Base-by-base conservation (phyloP, 92 coral and sea anemone genomes). In the Parazoanthus swiftii region DNA sequence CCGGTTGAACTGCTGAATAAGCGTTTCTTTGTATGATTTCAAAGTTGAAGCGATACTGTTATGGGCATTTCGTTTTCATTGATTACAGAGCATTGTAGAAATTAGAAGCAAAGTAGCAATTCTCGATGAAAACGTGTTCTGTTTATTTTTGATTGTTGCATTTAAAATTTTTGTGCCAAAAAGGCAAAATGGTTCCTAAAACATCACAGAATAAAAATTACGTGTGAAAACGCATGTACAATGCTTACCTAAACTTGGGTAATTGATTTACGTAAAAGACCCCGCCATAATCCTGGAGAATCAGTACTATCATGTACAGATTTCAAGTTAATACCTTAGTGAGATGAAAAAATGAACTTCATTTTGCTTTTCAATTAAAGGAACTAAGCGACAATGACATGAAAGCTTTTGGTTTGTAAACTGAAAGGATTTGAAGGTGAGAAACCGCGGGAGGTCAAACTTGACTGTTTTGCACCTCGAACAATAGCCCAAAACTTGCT, bases 391-490 rank as follows among this genome's bases (percentile, higher is more conserved):
- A 66, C 46, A 82, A 66, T 82, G 77, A 10, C 76, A 81, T 18
- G 50, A 67, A 82, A 82, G 25, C 59, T 38, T 82, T 67, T 82
- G 76, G 50, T 82, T 68, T 82, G 59, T 43, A 66, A 82, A 46
- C 58, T 66, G 76, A 71, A 67, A 42, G 86, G 76, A 82, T 66
- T 65, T 82, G 23, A 29, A 66, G 63, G 86, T 39, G 76, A 21
- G 33, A 82, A 66, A 42, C 86, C 76, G 77, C 59, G 86, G 76
- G 86, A 39, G 86, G 76, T 82, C 77, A 42, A 43, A 66, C 29
- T 23, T 14, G 5, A 43, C 59, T 82, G 65, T 43, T 68, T 82
- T 82, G 39, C 86, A 66, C 76, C 63, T 68, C 1, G 5, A 11
- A 68, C 86, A 82, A 82, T 68, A 46, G 18, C 59, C 7, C 86